Evolutionary conservation across 2,888 invertebrate species (phyloP).

Genomic region (Lasioglossum vierecki): DNA sequence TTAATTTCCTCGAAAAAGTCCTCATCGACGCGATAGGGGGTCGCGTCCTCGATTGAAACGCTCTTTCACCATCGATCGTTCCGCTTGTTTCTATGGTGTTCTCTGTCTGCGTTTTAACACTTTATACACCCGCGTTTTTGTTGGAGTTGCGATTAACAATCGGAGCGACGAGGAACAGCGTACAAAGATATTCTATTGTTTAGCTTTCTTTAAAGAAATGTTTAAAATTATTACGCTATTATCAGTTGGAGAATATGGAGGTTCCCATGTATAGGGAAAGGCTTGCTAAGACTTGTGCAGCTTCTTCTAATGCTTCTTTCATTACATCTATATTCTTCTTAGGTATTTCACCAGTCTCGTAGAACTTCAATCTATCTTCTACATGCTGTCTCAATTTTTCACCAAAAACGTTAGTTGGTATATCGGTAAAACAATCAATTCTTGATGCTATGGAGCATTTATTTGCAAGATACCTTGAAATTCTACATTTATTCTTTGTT

Average conservation of each 20-base stretch:
- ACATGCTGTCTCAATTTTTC: conserved; percentile 95
- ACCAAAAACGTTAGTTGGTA: conserved; percentile 91
- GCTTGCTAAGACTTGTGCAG: conserved; percentile 78
- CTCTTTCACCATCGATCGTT: not conserved
- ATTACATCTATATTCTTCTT: conserved; percentile 99
- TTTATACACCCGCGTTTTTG: not conserved
- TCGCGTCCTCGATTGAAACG: not conserved
- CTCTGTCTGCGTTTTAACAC: not conserved
- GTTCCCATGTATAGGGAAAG: conserved; percentile 82
- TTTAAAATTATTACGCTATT: conserved; percentile 94
- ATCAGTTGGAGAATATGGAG: conserved; percentile 96
- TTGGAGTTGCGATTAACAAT: not conserved
- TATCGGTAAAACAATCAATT: conserved; percentile 97
- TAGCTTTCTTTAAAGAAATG: too few relatives aligned
- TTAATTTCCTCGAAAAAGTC: conserved; percentile 32
- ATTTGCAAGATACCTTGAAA: conserved; percentile 98
- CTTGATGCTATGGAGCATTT: conserved; percentile 99
- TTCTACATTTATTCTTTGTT: conserved; percentile 97
- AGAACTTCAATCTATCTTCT: conserved; percentile 97
- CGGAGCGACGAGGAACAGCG: too few relatives aligned
- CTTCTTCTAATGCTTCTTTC: conserved; percentile 94
- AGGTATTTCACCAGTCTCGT: conserved; percentile 97
- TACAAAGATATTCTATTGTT: not conserved
- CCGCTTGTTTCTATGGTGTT: not conserved
- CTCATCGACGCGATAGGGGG: not conserved